Evolutionary conservation across 2,113 vertebrate genomes (phyloP).

Genomic region (Elgaria multicarinata): DNA sequence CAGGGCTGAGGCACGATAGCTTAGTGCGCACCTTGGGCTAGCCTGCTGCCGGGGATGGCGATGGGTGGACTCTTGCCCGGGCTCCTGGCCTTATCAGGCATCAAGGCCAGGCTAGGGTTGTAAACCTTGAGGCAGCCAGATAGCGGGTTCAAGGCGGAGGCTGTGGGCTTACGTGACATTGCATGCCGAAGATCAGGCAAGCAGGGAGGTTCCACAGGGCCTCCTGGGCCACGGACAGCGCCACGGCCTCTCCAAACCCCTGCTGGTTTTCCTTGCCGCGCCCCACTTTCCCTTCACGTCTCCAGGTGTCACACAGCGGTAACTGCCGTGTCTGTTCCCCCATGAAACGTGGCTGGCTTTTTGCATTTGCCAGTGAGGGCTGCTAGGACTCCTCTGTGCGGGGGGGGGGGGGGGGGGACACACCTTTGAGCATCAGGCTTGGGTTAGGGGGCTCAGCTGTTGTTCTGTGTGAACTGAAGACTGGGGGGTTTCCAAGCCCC

Average conservation of each 20-base stretch:
- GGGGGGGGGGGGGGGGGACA: too few species aligned
- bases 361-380: background rate
- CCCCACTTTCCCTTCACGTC: background rate
- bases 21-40: too few species aligned
- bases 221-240: background rate
- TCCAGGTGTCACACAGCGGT: background rate
- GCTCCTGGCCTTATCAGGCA: background rate
- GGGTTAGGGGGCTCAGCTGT: background rate
- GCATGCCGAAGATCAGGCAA: background rate
- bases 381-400: background rate
- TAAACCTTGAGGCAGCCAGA: conserved; percentile 14
- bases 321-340: background rate
- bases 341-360: background rate
- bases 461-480: background rate
- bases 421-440: too few species aligned
- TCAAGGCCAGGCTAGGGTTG: conserved; percentile 7
- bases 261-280: background rate
- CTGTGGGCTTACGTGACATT: background rate
- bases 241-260: too few species aligned
- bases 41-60: background rate
- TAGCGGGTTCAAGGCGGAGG: background rate
- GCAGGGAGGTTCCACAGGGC: too few species aligned
- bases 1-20: background rate
- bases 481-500: background rate
- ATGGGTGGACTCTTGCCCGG: background rate